phyloP scores from a whole-genome alignment of 2,113 vertebrate species.

The Suricata suricatta region DNA sequence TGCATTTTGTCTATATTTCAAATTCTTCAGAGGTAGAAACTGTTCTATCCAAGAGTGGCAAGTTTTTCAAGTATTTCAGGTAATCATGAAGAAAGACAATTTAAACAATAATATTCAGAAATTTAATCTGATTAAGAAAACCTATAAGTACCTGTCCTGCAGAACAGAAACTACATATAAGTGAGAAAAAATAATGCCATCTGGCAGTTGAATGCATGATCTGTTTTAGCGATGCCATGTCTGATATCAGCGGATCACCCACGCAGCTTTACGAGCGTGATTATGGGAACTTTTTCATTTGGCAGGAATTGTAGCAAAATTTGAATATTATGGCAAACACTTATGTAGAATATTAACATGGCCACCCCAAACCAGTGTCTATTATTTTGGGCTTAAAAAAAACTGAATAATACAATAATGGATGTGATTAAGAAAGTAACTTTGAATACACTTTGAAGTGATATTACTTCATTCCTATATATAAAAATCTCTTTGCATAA shows the following conservation, averaged over 20 bases:
- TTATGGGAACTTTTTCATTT: not conserved
- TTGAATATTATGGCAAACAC: not conserved
- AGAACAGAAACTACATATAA: not conserved
- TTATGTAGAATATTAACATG: not conserved
- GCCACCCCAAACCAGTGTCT: not conserved
- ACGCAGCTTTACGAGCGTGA: not conserved
- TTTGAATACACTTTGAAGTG: not conserved
- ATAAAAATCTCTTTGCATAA: not conserved
- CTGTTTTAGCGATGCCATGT: not conserved
- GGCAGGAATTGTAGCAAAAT: slow-evolving; percentile 18
- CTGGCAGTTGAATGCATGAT: not conserved
- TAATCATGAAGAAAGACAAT: not conserved
- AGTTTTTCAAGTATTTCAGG: not conserved
- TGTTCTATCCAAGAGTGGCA: not conserved
- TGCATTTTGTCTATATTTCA: not conserved
- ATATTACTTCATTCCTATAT: not conserved
- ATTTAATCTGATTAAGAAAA: not conserved
- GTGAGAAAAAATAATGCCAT: not conserved
- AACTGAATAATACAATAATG: not conserved
- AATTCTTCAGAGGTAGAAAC: not conserved
- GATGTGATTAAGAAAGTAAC: not conserved
- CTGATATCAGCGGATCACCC: not conserved
- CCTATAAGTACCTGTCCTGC: not conserved
- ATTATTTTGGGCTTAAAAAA: not conserved
- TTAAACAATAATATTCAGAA: not conserved